Evolutionary conservation across 2,888 invertebrate genomes (phyloP), one percentile per base, ranked within the genome.

Genomic region (Euplagia quadripunctaria): DNA sequence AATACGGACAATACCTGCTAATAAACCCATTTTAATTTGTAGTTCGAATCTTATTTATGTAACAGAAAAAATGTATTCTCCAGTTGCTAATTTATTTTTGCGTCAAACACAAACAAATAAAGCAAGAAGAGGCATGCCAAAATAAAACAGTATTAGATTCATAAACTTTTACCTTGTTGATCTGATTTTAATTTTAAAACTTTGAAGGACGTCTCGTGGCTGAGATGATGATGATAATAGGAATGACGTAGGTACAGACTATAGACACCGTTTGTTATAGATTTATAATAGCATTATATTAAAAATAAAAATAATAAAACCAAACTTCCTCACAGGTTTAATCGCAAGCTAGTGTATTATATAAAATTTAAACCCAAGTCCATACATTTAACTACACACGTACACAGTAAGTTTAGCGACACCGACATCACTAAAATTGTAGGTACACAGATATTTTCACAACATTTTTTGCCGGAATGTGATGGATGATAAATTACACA

Each of bases 401-500:
- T 2, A 12, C 64, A 49, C 42, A 65, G 63, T 65, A 71, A 73
- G 65, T 72, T 55, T 70, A 68, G 64, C 49, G 49, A 51, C 61
- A 61, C 31, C 11, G 49, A 4, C 66, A 75, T 69, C 16, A 76
- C 81, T 80, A 85, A 86, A 87, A 31, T 31, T 61, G 2, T 31
- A 86, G 43, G 79, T 74, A 82, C 72, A 77, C 64, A 86, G 84
- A 75, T 82, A 87, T 87, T 88, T 86, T 85, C 82, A 85, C 85
- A 86, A 86, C 78, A 88, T 89, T 92, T 93, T 93, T 93, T 91
- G 89, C 87, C 86, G 88, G 86, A 89, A 85, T 88, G 86, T 88
- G 91, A 92, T 93, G 90, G 90, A 94, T 95, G 94, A 94, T 94
- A 94, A 94, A 95, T 95, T 90, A 92, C 88, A 83, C 78, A 78